Conservation (phyloP, 2,797 vertebrate species). For the Enteromius anoplus region DNA sequence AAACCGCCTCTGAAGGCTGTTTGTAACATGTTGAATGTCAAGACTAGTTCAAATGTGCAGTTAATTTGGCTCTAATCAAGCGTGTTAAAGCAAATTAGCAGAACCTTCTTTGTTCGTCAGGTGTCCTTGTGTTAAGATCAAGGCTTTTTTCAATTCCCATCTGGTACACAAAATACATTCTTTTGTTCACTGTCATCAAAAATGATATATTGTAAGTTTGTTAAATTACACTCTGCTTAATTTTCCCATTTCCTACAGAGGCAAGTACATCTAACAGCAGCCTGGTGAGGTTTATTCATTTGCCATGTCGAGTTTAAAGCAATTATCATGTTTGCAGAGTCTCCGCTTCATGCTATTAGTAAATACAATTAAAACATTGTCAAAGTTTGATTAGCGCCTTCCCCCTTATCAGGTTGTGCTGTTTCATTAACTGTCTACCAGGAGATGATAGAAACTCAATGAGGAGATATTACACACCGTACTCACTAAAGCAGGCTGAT, state of each 20-base stretch:
- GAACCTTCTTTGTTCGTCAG: slow-evolving; percentile 14
- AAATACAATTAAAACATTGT: slow-evolving; percentile 63
- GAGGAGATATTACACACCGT: slow-evolving; percentile 58
- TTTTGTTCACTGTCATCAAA: not conserved
- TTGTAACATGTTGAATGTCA: slow-evolving; percentile 44
- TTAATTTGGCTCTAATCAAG: slow-evolving; percentile 40
- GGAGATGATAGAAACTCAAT: slow-evolving; percentile 63
- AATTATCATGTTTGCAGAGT: slow-evolving; percentile 53
- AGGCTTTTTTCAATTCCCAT: not conserved
- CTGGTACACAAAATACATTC: slow-evolving; percentile 16
- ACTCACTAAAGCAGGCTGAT: slow-evolving; percentile 49
- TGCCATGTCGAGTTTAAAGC: slow-evolving; percentile 52
- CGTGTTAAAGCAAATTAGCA: slow-evolving; percentile 33
- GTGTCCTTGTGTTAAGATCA: slow-evolving; percentile 18
- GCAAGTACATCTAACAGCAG: slow-evolving; percentile 21
- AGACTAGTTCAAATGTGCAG: slow-evolving; percentile 40
- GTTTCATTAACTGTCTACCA: slow-evolving; percentile 60
- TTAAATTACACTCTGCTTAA: not conserved
- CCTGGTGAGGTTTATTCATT: slow-evolving; percentile 43
- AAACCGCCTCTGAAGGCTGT: slow-evolving; percentile 1
- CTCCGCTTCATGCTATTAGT: slow-evolving; percentile 53
- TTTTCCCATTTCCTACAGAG: slow-evolving; percentile 13
- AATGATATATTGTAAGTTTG: not conserved
- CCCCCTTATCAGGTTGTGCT: slow-evolving; percentile 54
- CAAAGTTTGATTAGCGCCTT: slow-evolving; percentile 62